Evolutionary conservation across 2,113 vertebrate genomes (phyloP), one percentile per base, ranked within the genome.

Genomic region (Neogale vison): DNA sequence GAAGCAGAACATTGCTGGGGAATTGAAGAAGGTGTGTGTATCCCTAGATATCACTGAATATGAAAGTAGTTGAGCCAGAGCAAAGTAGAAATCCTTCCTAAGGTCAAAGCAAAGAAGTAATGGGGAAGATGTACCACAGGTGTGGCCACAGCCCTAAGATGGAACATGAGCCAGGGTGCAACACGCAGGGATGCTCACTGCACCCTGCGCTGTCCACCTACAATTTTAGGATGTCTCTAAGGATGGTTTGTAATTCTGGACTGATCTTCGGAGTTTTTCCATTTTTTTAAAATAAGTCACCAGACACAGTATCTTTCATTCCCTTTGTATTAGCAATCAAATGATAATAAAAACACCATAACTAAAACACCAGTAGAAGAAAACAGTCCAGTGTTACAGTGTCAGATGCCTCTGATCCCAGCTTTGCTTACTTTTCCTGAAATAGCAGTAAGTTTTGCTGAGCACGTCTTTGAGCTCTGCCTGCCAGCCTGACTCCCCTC

Each of bases 171-270:
- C 36, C 14, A n/a, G 59, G 39, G 57, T 63, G 59, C 42, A 47
- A 63, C 39, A 7, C 50, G 55, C 42, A 31, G 18, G 11, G 4
- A 23, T 1, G 23, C 15, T 34, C 21, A 3, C 36, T 42, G n/a
- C 31, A 12, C 1, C 0, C 65, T 3, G 9, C 10, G 4, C 9
- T 4, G 8, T 36, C 15, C 7, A 0, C 31, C 80, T 67, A 4
- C 52, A 18, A 11, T 34, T 39, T 52, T 1, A 34, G 34, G 71
- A 12, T 36, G n/a, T 67, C 67, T 74, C 11, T 77, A 34, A 34
- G 65, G 76, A n/a, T 21, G 20, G 6, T 55, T 50, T 12, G 6
- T 21, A 34, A 31, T 52, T 36, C 31, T 45, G 36, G 80, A 47
- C 39, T 5, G 2, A 50, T 67, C 71, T 34, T 77, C 8, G 57